These are phyloP conservation scores for Dromococcyx pavoninus DNA, from an alignment of 2,797 vertebrate genomes.

Conservation along the genomic window DNA sequence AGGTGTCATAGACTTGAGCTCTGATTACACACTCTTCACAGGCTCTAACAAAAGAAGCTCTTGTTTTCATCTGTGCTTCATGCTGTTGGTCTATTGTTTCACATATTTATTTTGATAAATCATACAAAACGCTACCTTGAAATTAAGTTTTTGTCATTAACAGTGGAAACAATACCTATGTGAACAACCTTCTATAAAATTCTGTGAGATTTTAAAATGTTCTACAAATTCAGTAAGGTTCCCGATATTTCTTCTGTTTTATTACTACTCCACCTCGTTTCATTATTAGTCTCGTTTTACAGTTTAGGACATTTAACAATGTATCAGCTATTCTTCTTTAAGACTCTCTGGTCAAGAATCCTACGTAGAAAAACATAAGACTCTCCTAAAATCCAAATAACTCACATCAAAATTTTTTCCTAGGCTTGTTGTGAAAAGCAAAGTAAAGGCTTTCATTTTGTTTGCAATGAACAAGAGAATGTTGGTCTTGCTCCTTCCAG, in stretches of 20 bases:
- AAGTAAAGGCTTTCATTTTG: background rate
- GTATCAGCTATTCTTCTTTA: background rate
- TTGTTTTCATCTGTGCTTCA: constrained; percentile 25
- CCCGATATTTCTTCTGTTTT: background rate
- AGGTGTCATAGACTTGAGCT: constrained; percentile 61
- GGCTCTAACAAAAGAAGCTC: constrained; percentile 40
- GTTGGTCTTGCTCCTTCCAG: background rate
- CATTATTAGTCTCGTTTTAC: background rate
- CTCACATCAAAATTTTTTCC: background rate
- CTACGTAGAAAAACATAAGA: background rate
- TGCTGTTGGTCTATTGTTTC: constrained; percentile 30
- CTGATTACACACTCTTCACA: constrained; percentile 50
- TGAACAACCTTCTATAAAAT: background rate
- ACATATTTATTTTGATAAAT: constrained; percentile 30
- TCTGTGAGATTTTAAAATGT: background rate
- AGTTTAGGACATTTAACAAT: background rate
- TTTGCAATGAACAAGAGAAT: background rate
- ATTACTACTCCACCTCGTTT: background rate
- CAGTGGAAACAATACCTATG: background rate
- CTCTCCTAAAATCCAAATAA: background rate
- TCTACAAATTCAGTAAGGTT: background rate
- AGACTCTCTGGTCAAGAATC: background rate
- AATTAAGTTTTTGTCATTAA: constrained; percentile 26
- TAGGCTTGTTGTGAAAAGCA: background rate
- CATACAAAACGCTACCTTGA: constrained; percentile 1